Base-by-base conservation (phyloP, 2,797 vertebrate genomes). In the Diceros bicornis region DNA sequence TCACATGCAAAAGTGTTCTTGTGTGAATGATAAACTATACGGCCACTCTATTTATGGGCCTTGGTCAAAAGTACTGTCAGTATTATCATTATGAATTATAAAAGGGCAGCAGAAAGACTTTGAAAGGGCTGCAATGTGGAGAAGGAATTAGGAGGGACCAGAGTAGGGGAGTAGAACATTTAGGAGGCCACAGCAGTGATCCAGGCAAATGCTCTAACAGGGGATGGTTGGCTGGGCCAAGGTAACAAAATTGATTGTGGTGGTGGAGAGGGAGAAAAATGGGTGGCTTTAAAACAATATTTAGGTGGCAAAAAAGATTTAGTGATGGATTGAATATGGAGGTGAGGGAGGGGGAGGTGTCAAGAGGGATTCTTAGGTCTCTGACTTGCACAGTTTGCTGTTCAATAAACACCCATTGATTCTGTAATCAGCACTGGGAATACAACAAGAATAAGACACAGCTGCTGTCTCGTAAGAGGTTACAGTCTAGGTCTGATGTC, bases 1-100 rank as follows among this genome's bases (percentile, higher is more conserved):
- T 10, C n/a, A 23, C 55, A 23, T 25, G 62, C 62, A 47, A 32
- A 75, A 74, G 27, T 55, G 9, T 29, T 21, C n/a, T 21, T 6
- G 0, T 1, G 14, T 27, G 44, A 87, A n/a, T 6, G 11, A 29
- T 17, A 18, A n/a, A 25, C 20, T 18, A 7, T 14, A 66, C 0
- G 41, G 20, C 20, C 25, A 14, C 62, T 7, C 34, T n/a, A 7
- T 29, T 62, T 17, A 34, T 4, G 27, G 14, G 18, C 11, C 79
- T 74, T 21, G 1, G 7, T 64, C 8, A 34, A 27, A 50, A 89
- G 74, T 0, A 34, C 16, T 11, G 4, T n/a, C 41, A 29, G 16
- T 23, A 6, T 29, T 4, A 27, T 16, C 1, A 17, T 3, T 10
- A 75, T 4, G 7, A 21, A 17, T 13, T 4, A 29, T 1, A 29